Conservation (phyloP, 2,888 invertebrate species). For the Sarcophaga subvicina region DNA sequence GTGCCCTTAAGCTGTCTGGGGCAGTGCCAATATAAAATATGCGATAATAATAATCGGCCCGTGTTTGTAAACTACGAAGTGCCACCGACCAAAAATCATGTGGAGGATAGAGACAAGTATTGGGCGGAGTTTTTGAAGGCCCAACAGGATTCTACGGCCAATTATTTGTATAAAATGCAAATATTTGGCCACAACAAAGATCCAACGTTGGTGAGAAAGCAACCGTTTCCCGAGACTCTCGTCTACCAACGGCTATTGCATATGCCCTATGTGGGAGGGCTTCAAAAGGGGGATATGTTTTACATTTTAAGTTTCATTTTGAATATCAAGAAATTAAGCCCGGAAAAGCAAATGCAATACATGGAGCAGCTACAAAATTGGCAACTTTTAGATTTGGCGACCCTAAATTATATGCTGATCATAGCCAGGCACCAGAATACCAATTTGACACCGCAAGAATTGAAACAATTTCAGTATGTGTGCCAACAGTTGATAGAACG, state of each 20-base stretch:
- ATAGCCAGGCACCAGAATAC: conserved; percentile 33
- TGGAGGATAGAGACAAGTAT: conserved; percentile 28
- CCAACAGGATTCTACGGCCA: conserved; percentile 45
- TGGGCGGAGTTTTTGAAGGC: conserved; percentile 49
- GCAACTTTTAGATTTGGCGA: conserved; percentile 19
- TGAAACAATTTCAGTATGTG: conserved; percentile 17
- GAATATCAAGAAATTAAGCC: conserved; percentile 19
- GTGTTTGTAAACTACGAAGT: not conserved
- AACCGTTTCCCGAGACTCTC: not conserved
- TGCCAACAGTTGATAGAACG: not conserved
- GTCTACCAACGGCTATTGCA: conserved; percentile 25
- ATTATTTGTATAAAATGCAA: conserved; percentile 50
- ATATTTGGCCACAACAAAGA: conserved; percentile 29
- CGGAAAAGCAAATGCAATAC: conserved; percentile 3
- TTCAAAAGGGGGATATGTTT: conserved; percentile 33
- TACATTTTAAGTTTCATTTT: conserved; percentile 52
- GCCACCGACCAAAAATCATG: not conserved
- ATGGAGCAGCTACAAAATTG: conserved; percentile 28
- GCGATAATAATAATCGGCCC: not conserved
- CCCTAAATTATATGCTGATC: conserved; percentile 43
- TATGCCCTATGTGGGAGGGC: conserved; percentile 31
- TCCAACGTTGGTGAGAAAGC: conserved; percentile 27
- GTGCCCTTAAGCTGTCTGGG: conserved; percentile 21
- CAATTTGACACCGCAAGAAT: not conserved
- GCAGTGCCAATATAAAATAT: conserved; percentile 41